phyloP scores from a whole-genome alignment of 2,888 invertebrate species.

The Rhyacophila evoluta region DNA sequence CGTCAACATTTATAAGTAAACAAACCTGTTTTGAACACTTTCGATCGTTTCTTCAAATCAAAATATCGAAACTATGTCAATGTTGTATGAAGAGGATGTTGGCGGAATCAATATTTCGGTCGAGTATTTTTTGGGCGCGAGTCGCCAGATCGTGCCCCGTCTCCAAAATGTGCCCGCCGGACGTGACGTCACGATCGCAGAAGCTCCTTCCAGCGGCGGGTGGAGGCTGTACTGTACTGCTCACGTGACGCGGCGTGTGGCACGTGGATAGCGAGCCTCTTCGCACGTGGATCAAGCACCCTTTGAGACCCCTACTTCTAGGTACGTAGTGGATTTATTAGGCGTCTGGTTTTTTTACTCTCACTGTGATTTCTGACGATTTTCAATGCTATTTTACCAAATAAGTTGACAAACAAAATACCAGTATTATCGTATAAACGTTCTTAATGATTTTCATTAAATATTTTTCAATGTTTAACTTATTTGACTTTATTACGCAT shows the following conservation, averaged over 20 bases:
- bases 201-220: background rate
- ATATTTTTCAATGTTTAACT: too few relatives aligned
- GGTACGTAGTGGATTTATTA: background rate
- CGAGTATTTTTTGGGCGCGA: slow-evolving; percentile 18
- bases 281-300: slow-evolving; percentile 57
- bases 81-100: background rate
- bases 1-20: too few relatives aligned
- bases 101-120: slow-evolving; percentile 9
- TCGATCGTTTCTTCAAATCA: background rate
- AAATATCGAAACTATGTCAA: slow-evolving; percentile 19
- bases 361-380: background rate
- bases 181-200: slow-evolving; percentile 39
- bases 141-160: background rate
- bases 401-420: too few relatives aligned
- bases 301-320: background rate
- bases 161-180: slow-evolving; percentile 13
- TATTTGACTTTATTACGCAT: too few relatives aligned
- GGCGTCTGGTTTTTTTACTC: background rate
- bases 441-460: too few relatives aligned
- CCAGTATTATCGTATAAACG: too few relatives aligned
- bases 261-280: slow-evolving; percentile 56
- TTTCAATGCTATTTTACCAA: too few relatives aligned
- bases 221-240: slow-evolving; percentile 13
- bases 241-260: slow-evolving; percentile 54
- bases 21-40: background rate